Conservation (phyloP, 2,113 vertebrate genomes). For the Onychorhynchus coronatus region DNA sequence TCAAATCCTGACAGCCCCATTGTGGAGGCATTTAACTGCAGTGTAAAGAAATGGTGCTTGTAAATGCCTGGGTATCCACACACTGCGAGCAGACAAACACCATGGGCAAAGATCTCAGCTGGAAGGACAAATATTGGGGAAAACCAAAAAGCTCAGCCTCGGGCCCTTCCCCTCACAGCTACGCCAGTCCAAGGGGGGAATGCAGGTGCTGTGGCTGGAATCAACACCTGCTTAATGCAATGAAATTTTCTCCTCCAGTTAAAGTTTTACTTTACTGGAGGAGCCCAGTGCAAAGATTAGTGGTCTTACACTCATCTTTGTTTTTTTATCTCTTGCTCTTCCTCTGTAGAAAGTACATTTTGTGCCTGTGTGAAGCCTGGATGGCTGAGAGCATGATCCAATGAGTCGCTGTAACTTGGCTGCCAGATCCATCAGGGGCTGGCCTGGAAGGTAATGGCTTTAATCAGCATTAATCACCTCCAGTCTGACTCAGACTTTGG, state of each 20-base stretch:
- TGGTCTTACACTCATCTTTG: neutral
- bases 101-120: neutral
- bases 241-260: conserved; percentile 48
- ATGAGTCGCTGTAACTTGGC: neutral
- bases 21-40: neutral
- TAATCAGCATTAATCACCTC: neutral
- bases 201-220: neutral
- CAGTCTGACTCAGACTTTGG: neutral
- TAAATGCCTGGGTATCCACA: conserved; percentile 40
- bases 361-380: neutral
- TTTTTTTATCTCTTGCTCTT: neutral
- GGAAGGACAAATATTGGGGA: conserved; percentile 27
- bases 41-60: neutral
- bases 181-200: neutral
- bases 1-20: neutral
- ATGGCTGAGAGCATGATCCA: neutral
- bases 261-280: conserved; percentile 52
- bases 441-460: neutral
- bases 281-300: conserved; percentile 49
- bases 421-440: neutral
- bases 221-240: neutral
- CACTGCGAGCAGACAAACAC: neutral
- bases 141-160: neutral
- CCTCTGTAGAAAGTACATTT: conserved; percentile 4
- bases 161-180: neutral